Evolutionary conservation across 1,140 invertebrate species (phyloP).

Genomic region (Aphidius ervi): DNA sequence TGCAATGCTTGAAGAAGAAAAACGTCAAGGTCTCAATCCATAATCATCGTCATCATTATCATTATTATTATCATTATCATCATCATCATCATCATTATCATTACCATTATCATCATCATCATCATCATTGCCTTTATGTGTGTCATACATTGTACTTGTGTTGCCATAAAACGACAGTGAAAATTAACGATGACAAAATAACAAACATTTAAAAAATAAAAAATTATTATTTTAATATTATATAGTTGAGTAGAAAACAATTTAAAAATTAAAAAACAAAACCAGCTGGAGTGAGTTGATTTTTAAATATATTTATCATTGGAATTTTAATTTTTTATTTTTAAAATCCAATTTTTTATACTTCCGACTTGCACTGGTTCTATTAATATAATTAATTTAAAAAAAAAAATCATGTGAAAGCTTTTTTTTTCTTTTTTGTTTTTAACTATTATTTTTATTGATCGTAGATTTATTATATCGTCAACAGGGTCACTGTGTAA

Average conservation of each 20-base stretch:
- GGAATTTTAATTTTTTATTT: no score
- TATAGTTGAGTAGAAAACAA: no score
- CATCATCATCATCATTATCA: slow-evolving; percentile 30
- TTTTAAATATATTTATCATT: no score
- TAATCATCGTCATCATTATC: slow-evolving; percentile 34
- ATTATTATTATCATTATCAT: slow-evolving; percentile 29
- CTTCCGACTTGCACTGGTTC: neutral
- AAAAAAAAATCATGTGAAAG: no score
- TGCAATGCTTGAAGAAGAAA: slow-evolving; percentile 90
- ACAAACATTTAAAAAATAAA: neutral
- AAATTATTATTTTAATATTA: no score
- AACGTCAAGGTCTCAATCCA: slow-evolving; percentile 68
- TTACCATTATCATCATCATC: slow-evolving; percentile 24
- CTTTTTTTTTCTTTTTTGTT: slow-evolving; percentile 6
- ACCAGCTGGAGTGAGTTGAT: no score
- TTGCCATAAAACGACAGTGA: slow-evolving; percentile 31
- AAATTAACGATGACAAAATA: neutral
- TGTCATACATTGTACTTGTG: slow-evolving; percentile 26
- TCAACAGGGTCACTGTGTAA: slow-evolving; percentile 9
- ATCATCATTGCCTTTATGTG: slow-evolving; percentile 23
- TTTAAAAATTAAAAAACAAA: no score
- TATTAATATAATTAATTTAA: neutral
- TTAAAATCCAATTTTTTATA: no score
- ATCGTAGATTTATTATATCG: neutral
- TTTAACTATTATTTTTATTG: neutral